Conservation (phyloP, 1,140 invertebrate species). For the Lutraria rhynchaena region DNA sequence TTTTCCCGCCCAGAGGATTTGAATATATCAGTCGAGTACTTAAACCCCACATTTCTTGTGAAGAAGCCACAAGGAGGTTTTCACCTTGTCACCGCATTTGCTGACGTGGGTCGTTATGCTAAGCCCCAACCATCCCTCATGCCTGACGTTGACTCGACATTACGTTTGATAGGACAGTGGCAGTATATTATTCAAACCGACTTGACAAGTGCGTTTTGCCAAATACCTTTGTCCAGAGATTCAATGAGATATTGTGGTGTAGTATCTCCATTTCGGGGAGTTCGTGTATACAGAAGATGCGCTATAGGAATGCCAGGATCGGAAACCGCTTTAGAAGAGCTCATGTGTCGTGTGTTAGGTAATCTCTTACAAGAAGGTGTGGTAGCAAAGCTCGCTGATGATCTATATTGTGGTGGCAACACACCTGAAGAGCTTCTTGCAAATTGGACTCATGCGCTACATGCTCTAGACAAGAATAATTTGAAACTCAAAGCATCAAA, state of each 20-base stretch:
- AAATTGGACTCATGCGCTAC: constrained; percentile 4
- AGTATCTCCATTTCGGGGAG: constrained; percentile 5
- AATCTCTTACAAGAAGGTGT: constrained; percentile 57
- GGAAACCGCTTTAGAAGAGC: constrained; percentile 52
- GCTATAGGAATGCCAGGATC: constrained; percentile 59
- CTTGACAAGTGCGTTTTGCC: constrained; percentile 36
- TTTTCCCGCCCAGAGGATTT: constrained; percentile 60
- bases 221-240: constrained; percentile 9
- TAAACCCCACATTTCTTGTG: constrained; percentile 60
- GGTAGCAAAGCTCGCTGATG: constrained; percentile 54
- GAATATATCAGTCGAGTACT: constrained; percentile 52
- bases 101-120: constrained; percentile 54
- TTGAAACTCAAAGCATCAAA: constrained; percentile 39
- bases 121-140: constrained; percentile 58
- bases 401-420: constrained; percentile 45
- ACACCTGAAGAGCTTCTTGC: constrained; percentile 7
- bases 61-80: constrained; percentile 58
- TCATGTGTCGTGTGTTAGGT: constrained; percentile 53
- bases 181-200: constrained; percentile 59
- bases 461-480: constrained; percentile 1
- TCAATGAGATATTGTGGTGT: constrained; percentile 59
- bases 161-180: constrained; percentile 50
- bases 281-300: constrained; percentile 24
- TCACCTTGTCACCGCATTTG: constrained; percentile 63
- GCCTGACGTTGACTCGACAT: constrained; percentile 60